phyloP scores from a whole-genome alignment of 1,140 invertebrate species.

The Neotoxoptera formosana region DNA sequence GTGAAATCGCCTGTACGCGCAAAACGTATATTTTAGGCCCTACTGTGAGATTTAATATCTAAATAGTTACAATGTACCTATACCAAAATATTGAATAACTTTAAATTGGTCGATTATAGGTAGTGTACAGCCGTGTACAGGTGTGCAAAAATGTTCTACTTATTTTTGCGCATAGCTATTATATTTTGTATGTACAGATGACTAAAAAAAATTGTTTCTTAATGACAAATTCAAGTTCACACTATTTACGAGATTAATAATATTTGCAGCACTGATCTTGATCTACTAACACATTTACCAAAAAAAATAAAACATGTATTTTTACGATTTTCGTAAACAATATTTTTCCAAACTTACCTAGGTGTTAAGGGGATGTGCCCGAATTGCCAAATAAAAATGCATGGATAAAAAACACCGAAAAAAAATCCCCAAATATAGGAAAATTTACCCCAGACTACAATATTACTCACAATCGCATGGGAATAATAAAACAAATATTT shows the following conservation, averaged over 20 bases:
- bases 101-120: neutral
- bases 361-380: too few species aligned
- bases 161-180: neutral
- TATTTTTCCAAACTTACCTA: neutral
- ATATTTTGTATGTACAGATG: neutral
- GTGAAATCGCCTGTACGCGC: neutral
- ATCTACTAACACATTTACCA: neutral
- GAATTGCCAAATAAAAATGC: too few species aligned
- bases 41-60: neutral
- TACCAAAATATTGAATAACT: conserved; percentile 16
- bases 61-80: neutral
- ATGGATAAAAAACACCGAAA: too few species aligned
- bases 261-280: neutral
- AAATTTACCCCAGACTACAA: too few species aligned
- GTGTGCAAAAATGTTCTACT: neutral
- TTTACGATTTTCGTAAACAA: neutral
- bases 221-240: neutral
- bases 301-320: neutral
- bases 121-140: neutral
- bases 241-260: neutral
- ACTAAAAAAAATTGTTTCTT: neutral
- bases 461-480: too few species aligned
- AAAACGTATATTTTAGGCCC: neutral
- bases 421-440: too few species aligned
- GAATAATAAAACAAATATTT: too few species aligned